Base-by-base conservation (phyloP, 2,888 invertebrate genomes). In the Ochlodes sylvanus region DNA sequence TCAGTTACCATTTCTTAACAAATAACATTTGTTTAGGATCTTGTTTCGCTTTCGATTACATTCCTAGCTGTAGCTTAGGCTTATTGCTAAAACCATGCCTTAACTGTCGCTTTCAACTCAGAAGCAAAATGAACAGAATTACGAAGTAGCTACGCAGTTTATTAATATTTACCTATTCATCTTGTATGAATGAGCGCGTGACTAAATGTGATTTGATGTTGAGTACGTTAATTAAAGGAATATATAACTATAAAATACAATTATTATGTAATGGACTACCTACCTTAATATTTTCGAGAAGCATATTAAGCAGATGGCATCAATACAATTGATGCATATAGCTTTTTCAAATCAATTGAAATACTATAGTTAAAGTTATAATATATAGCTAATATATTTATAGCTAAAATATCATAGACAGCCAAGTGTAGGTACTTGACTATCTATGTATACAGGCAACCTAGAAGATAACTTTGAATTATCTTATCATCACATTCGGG, bases 121-220 rank as follows among this genome's bases (percentile, higher is more conserved):
- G 32, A 47, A 10, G 17, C 19, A 17, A 50, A 61, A 61, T 50
- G 34, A 61, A 19, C 15, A 61, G 32, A 44, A 47, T 61, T 47
- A 50, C 4, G 34, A 19, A 50, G 19, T 34, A 47, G 47, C 41
- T 32, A 41, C 32, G 32, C 41, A 17, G 60, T 61, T 61, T 61
- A 61, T 61, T 61, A 61, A 61, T 61, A 61, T 61, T 61, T 61
- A 61, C 27, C 61, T 32, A 61, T 34, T 50, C 61, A 50, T 47
- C 17, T 50, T 61, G 50, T 50, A 34, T 61, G 50, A 61, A 50
- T 34, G 34, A 32, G 47, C 14, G 47, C 27, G 17, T 9, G 15
- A 21, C 47, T 47, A 9, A 34, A 32, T 61, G 50, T 61, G 34
- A 50, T 61, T 50, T 21, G 17, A 61, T 50, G 61, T 60, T 61